Percentiles rank a stretch among this genome's conserved stretches.
Conservation (phyloP, 2,888 invertebrate genomes). For the Halictus quadricinctus region DNA sequence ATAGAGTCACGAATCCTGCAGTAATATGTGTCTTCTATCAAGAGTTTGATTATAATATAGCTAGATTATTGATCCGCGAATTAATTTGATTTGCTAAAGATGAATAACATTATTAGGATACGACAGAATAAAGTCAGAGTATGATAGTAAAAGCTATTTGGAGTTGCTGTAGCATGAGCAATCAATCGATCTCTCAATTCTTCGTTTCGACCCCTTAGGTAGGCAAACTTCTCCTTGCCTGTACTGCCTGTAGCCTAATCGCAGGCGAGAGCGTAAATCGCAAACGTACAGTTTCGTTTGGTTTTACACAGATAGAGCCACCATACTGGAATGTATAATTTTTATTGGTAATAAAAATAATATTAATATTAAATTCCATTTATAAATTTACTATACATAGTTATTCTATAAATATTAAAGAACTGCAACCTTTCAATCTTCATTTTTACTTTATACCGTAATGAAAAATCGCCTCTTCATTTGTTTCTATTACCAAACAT, state of each 20-base stretch:
- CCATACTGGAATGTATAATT: neutral
- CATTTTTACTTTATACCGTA: too few relatives aligned
- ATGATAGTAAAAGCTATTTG: neutral
- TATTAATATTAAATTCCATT: neutral
- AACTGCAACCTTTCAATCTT: too few relatives aligned
- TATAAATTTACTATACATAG: neutral
- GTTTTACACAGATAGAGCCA: constrained; percentile 40
- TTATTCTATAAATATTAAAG: neutral
- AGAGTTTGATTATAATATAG: too few relatives aligned
- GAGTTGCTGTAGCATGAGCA: neutral
- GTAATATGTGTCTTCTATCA: neutral
- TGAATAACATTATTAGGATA: neutral
- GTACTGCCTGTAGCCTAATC: neutral
- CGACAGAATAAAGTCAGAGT: neutral
- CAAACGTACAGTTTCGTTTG: neutral
- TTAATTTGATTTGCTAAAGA: neutral
- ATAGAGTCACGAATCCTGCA: neutral
- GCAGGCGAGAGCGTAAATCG: neutral
- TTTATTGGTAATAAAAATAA: neutral
- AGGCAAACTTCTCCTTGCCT: neutral
- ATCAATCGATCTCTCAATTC: neutral
- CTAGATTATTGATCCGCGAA: too few relatives aligned
- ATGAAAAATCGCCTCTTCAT: too few relatives aligned
- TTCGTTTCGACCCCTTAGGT: neutral
- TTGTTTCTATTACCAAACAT: neutral